Base-by-base conservation (phyloP, 1,140 invertebrate genomes). In the Procambarus virginalis region DNA sequence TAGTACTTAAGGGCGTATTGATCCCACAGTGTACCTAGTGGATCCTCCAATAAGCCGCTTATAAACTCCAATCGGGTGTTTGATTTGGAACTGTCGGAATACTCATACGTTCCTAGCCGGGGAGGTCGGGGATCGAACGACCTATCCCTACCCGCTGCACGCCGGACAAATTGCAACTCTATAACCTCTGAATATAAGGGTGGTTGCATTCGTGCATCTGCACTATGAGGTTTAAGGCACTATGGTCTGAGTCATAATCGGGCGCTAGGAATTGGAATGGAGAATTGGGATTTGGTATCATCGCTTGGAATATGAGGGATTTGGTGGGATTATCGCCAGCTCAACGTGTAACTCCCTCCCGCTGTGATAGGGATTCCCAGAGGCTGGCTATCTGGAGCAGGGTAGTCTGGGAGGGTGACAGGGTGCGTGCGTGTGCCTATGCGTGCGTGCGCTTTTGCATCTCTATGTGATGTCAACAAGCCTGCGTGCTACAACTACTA, bases 261-360 rank as follows among this genome's bases (percentile, higher is more conserved):
- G 81, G 85, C 85, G 85, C 77, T 79, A 87, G 85, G 85, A 87
- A 87, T 87, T 79, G 85, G 85, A 87, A 87, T 58, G 78, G 85
- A 87, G 85, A 87, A 87, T 87, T 87, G 85, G 85, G 85, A 87
- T 87, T 87, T 79, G 58, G 85, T 87, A 87, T 87, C 85, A 87
- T 84, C 77, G 85, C 79, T 64, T 80, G 85, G 78, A 79, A 86
- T 86, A 79, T 86, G 84, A 86, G 58, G 77, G 85, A 79, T 81
- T 87, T 87, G 85, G 85, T 80, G 85, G 77, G 85, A 80, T 87
- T 79, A 87, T 78, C 81, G 85, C 85, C 85, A 78, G 85, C 77
- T 87, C 77, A 79, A 64, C 78, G 85, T 80, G 85, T 81, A 87
- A 87, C 85, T 87, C 85, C 85, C 64, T 70, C 78, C 78, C 14